A percentile compares a stretch with the other conserved stretches of the same genome.
phyloP scores from a whole-genome alignment of 2,888 invertebrate genomes.

The Drosophila merina region DNA sequence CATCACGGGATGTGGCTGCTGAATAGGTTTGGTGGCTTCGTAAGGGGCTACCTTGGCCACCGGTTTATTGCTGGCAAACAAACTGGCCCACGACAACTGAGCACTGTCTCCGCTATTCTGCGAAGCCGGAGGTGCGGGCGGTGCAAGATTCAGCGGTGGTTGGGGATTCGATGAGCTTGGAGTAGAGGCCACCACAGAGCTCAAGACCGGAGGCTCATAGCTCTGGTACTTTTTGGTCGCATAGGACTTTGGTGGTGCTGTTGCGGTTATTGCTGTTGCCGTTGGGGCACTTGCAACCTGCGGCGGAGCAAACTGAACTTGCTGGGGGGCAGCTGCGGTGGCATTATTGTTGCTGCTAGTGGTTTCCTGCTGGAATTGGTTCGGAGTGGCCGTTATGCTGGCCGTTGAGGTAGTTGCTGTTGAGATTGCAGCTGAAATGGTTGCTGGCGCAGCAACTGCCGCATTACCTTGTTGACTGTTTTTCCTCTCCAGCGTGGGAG shows the following conservation, averaged over 20 bases:
- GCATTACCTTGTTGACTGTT: slow-evolving; percentile 60
- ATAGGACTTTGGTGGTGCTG: slow-evolving; percentile 52
- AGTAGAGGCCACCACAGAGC: slow-evolving; percentile 48
- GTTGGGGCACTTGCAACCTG: slow-evolving; percentile 39
- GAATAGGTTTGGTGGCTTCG: slow-evolving; percentile 78
- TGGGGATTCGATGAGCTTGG: slow-evolving; percentile 35
- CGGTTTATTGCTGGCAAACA: slow-evolving; percentile 86
- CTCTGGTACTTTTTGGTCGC: slow-evolving; percentile 55
- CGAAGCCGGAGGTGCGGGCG: slow-evolving; percentile 82
- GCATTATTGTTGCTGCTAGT: slow-evolving; percentile 47
- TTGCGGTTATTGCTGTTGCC: slow-evolving; percentile 29
- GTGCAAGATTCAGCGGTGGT: slow-evolving; percentile 76
- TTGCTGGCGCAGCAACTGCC: slow-evolving; percentile 19
- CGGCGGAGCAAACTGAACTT: slow-evolving; percentile 14
- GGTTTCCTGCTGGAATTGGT: slow-evolving; percentile 75
- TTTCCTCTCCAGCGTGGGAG: slow-evolving; percentile 85
- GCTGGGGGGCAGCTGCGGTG: slow-evolving; percentile 49
- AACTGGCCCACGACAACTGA: slow-evolving; percentile 87
- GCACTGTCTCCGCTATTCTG: slow-evolving; percentile 58
- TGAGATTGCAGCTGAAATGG: slow-evolving; percentile 68
- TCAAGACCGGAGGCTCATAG: slow-evolving; percentile 21
- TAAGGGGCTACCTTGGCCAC: slow-evolving; percentile 87
- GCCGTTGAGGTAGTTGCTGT: slow-evolving; percentile 84
- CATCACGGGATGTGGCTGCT: slow-evolving; percentile 22
- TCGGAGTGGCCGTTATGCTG: slow-evolving; percentile 84